phyloP scores from a whole-genome alignment of 1,140 invertebrate species.

The Penaeus indicus region DNA sequence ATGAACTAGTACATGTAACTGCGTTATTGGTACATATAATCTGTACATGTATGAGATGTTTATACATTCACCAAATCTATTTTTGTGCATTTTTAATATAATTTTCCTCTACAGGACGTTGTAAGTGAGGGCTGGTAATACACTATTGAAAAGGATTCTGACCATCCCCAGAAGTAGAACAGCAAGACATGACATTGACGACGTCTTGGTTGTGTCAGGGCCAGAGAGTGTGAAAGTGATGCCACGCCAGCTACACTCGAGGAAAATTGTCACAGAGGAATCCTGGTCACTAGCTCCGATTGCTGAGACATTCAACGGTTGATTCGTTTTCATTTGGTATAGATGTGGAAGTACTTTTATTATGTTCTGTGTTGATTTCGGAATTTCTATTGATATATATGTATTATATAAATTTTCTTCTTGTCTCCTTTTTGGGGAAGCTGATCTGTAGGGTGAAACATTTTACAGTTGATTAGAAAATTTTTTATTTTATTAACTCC shows the following conservation, averaged over 20 bases:
- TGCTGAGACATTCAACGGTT: conserved; percentile 54
- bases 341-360: neutral
- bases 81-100: neutral
- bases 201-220: conserved; percentile 75
- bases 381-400: too few relatives aligned
- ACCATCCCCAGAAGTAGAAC: conserved; percentile 84
- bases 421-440: neutral
- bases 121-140: conserved; percentile 88
- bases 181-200: conserved; percentile 89
- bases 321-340: conserved; percentile 42
- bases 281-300: conserved; percentile 36
- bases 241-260: conserved; percentile 33
- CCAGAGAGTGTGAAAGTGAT: conserved; percentile 65
- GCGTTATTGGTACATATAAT: neutral
- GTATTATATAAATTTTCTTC: too few relatives aligned
- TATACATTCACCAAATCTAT: neutral
- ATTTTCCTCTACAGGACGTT: conserved; percentile 72
- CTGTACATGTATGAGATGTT: neutral
- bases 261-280: conserved; percentile 30
- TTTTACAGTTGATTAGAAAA: neutral
- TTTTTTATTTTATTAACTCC: too few relatives aligned
- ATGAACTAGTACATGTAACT: neutral
- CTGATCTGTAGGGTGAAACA: neutral
- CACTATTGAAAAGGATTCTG: conserved; percentile 86
- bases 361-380: neutral